Evolutionary conservation across 2,888 invertebrate genomes (phyloP), one percentile per base, ranked within the genome.

Genomic region (Petrolisthes cinctipes): DNA sequence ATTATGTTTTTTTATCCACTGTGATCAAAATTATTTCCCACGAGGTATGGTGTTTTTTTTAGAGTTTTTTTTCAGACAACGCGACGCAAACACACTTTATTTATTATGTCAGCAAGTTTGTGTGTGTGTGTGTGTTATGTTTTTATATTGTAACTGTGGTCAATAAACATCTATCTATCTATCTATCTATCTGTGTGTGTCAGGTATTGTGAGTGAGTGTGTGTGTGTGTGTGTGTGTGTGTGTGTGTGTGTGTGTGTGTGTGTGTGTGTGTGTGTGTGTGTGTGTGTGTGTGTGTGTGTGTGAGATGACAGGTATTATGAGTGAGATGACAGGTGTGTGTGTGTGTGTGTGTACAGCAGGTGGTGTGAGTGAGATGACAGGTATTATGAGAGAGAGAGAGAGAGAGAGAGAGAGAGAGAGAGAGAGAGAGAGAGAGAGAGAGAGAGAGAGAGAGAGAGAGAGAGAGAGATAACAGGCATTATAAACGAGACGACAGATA

Each of bases 201-300:
- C 7, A 61, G 61, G 14, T 6, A 61, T 6, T 9, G 61, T 9
- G 61, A 61, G 61, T 9, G 61, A 61, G 61, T 61, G 61, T 61
- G 61, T 61, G 61, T 61, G 61, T 61, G 61, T 61, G 61, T 61
- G 61, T 61, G 61, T 61, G 61, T 61, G 61, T 61, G 61, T 61
- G 61, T 61, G 61, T 61, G 61, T 61, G 61, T 61, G 61, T 61
- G 14, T 9, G 61, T 6, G 6, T 61, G 61, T 61, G 61, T 9
- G 7, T 9, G 61, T 61, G 14, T 61, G 61, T 71, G 71, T 71
- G 71, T 71, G n/a, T 5, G n/a, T 5, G n/a, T 6, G n/a, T 11
- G 71, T 71, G 71, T 71, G n/a, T 11, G n/a, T 17, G n/a, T 17
- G 71, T 71, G 71, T 71, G n/a, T 71, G 71, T 11, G 71, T 71